Conservation (phyloP, 64 coral and sea anemone species). For the Montipora capricornis region DNA sequence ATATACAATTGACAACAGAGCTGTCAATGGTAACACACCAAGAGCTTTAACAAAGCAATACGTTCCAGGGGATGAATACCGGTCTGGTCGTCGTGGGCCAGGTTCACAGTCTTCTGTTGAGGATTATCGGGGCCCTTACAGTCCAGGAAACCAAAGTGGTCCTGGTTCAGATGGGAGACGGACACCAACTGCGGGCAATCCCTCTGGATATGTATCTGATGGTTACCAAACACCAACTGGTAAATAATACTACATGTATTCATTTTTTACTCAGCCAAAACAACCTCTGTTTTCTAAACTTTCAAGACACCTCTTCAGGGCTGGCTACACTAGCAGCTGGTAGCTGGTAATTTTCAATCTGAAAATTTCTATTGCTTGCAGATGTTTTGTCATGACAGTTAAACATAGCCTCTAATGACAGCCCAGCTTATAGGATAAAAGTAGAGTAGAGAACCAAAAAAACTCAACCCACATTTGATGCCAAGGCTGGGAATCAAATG, state of each 20-base stretch:
- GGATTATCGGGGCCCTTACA: conserved; percentile 35
- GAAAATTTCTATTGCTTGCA: no score
- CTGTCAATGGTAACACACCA: conserved; percentile 64
- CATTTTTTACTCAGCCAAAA: no score
- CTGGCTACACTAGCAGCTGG: no score
- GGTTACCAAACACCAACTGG: conserved; percentile 73
- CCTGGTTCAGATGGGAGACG: conserved; percentile 71
- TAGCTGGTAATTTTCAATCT: no score
- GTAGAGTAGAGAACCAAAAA: no score
- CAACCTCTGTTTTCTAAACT: no score
- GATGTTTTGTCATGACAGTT: no score
- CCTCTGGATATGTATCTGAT: conserved; percentile 78
- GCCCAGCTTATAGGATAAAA: not conserved
- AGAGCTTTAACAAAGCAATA: conserved; percentile 70
- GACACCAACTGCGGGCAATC: conserved; percentile 69
- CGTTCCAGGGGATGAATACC: conserved; percentile 74
- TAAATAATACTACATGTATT: not conserved
- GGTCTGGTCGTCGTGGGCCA: conserved; percentile 33
- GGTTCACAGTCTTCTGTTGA: conserved; percentile 70
- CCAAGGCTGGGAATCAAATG: no score
- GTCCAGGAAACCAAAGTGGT: conserved; percentile 45
- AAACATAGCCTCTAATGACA: no score
- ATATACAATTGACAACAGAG: conserved; percentile 63
- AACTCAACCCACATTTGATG: no score
- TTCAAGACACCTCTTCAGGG: no score